phyloP scores from a whole-genome alignment of 2,797 vertebrate genomes.

The Lepidocolaptes lacrymiger region DNA sequence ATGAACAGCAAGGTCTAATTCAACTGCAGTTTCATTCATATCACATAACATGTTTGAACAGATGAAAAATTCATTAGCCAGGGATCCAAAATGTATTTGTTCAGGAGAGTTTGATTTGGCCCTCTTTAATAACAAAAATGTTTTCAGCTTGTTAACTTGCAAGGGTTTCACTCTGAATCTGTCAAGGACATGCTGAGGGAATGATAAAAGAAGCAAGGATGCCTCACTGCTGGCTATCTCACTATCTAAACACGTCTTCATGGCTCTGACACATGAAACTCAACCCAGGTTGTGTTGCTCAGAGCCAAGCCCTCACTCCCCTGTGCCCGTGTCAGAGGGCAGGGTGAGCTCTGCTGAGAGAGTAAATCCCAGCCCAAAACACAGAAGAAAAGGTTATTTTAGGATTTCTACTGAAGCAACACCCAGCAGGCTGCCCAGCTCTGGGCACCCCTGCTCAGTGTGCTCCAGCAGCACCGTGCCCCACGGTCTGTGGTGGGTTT shows the following conservation, averaged over 20 bases:
- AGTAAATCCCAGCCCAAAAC: not conserved
- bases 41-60: not conserved
- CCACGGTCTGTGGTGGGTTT: not conserved
- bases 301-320: not conserved
- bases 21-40: not conserved
- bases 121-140: not conserved
- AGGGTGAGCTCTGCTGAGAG: not conserved
- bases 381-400: not conserved
- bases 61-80: not conserved
- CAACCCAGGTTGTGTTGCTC: not conserved
- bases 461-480: rapidly evolving
- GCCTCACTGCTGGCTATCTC: not conserved
- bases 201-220: not conserved
- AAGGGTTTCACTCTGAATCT: not conserved
- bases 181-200: not conserved
- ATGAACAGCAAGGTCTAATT: not conserved
- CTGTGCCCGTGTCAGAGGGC: not conserved
- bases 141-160: not conserved
- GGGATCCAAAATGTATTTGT: not conserved
- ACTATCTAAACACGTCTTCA: not conserved
- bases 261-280: not conserved
- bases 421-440: not conserved
- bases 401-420: rapidly evolving
- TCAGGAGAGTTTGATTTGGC: not conserved
- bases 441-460: rapidly evolving